These are phyloP conservation scores for Calameuta filiformis DNA, from an alignment of 2,888 invertebrate species.

Conservation along the genomic window DNA sequence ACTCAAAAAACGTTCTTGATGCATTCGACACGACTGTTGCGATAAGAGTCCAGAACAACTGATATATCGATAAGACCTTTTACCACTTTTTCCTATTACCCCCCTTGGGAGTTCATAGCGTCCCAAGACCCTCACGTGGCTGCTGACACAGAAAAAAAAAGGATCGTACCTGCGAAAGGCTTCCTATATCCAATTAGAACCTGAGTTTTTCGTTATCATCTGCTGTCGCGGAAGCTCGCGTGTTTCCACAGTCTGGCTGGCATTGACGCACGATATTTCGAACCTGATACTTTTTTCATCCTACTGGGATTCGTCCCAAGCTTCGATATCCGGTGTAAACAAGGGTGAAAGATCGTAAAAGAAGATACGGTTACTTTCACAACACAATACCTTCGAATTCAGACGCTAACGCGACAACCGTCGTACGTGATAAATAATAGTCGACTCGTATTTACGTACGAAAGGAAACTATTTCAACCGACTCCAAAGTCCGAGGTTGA, in stretches of 20 bases:
- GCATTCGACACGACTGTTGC: background rate
- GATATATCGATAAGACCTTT: background rate
- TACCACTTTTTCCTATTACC: background rate
- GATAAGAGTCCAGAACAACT: background rate
- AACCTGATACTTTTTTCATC: background rate
- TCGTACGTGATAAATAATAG: background rate
- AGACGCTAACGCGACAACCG: background rate
- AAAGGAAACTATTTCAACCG: constrained; percentile 20
- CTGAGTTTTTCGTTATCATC: constrained; percentile 47
- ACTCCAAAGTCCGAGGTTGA: constrained; percentile 30
- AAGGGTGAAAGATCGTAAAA: background rate
- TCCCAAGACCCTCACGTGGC: constrained; percentile 16
- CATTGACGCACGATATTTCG: background rate
- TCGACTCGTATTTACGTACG: background rate
- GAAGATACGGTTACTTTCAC: background rate
- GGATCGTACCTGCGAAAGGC: constrained; percentile 42
- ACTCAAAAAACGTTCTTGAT: background rate
- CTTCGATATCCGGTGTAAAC: background rate
- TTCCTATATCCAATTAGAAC: constrained; percentile 60
- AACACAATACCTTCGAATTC: background rate
- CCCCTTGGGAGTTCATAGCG: background rate
- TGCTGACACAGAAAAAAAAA: constrained; percentile 56
- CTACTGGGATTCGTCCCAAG: background rate
- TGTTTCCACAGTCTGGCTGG: background rate
- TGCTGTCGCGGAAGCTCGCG: constrained; percentile 13